A percentile compares a stretch with the other conserved stretches of the same genome.
Conservation (phyloP, 2,888 invertebrate genomes). For the Ellobium chinense region DNA sequence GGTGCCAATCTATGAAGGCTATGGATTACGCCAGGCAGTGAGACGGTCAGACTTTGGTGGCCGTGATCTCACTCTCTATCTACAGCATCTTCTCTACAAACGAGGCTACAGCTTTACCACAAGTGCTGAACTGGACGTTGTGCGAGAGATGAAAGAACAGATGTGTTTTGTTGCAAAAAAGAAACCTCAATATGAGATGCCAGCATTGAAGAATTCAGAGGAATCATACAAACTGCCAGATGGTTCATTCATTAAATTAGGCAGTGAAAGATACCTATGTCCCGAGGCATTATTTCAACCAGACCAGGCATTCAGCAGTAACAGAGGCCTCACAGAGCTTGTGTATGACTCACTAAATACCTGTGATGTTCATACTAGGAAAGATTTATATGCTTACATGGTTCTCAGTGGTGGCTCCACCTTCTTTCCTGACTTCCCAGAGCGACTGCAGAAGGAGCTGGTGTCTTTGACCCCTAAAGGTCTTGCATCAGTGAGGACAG, state of each 20-base stretch:
- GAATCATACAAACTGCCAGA: conserved; percentile 75
- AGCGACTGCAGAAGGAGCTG: conserved; percentile 4
- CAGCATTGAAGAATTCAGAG: conserved; percentile 34
- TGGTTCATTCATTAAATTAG: conserved; percentile 57
- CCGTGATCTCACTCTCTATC: conserved; percentile 3
- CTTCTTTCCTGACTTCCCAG: conserved; percentile 89
- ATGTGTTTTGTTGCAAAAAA: conserved; percentile 7
- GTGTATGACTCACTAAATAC: conserved; percentile 72
- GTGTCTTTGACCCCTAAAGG: background rate
- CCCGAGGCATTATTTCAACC: background rate
- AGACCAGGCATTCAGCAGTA: background rate
- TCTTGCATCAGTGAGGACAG: background rate
- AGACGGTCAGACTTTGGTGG: conserved; percentile 33
- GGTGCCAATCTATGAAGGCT: conserved; percentile 41
- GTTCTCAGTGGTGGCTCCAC: conserved; percentile 94
- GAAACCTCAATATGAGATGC: background rate
- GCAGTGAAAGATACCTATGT: background rate
- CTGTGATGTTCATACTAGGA: conserved; percentile 73
- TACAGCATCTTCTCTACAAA: conserved; percentile 30
- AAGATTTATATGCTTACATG: conserved; percentile 78
- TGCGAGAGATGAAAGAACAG: conserved; percentile 12
- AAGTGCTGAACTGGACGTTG: conserved; percentile 3
- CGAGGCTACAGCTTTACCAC: conserved; percentile 4
- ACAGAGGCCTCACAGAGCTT: conserved; percentile 71
- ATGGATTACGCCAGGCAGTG: conserved; percentile 14